Evolutionary conservation across 2,113 vertebrate genomes (phyloP).

Genomic region (Anhinga anhinga): DNA sequence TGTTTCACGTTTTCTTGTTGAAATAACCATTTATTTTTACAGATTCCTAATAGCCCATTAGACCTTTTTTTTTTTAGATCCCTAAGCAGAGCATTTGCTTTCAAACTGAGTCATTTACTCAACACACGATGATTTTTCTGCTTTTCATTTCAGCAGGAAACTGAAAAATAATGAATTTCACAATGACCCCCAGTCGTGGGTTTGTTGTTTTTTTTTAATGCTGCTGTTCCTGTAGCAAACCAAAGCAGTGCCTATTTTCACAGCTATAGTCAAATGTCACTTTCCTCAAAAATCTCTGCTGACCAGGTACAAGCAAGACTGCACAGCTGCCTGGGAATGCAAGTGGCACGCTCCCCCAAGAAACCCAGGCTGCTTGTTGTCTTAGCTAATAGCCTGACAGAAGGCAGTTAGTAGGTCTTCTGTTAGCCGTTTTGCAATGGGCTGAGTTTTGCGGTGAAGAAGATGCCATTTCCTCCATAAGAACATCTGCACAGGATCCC

Average conservation of each 20-base stretch:
- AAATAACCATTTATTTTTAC: conserved; percentile 45
- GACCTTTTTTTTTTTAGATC: not conserved
- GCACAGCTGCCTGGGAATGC: not conserved
- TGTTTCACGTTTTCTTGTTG: conserved; percentile 1
- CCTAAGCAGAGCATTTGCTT: conserved; percentile 24
- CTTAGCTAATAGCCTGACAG: not conserved
- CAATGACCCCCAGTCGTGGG: not conserved
- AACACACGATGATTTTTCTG: conserved; percentile 16
- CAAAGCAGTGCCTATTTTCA: not conserved
- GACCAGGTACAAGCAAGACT: not conserved
- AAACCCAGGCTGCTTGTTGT: not conserved
- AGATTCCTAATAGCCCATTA: conserved; percentile 38
- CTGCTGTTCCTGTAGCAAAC: not conserved
- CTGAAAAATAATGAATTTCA: conserved; percentile 3
- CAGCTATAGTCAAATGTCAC: not conserved
- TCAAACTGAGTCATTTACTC: conserved; percentile 23
- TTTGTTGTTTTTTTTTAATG: not conserved
- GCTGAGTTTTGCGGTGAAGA: not conserved
- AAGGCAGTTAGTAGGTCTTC: not conserved
- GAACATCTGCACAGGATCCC: not conserved
- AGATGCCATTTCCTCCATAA: not conserved
- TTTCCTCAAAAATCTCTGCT: not conserved
- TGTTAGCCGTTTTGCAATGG: not conserved
- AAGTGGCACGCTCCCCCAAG: not conserved
- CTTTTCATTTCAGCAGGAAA: conserved; percentile 34